Conservation (phyloP, 2,113 vertebrate genomes). For the Menura novaehollandiae region DNA sequence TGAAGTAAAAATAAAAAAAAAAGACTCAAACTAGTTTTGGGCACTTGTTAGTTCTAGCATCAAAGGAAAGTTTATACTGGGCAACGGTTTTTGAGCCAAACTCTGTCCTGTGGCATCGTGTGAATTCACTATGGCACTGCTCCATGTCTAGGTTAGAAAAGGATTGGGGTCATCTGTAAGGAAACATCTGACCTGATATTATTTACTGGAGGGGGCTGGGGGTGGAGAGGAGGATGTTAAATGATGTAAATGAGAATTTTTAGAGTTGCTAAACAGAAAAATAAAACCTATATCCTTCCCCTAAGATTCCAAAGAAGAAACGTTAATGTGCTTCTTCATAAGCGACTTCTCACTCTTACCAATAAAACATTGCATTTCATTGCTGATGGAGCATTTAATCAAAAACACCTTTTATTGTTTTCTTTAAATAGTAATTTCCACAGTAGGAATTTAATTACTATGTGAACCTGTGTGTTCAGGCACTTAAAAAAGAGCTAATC, state of each 20-base stretch:
- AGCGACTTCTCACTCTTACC: background rate
- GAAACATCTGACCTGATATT: background rate
- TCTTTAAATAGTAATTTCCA: slow-evolving; percentile 37
- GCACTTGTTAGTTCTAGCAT: background rate
- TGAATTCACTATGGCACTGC: background rate
- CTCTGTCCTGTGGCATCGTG: background rate
- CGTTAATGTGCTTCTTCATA: background rate
- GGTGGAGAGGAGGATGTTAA: background rate
- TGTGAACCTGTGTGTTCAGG: slow-evolving; percentile 19
- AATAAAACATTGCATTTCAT: background rate
- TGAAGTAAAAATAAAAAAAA: background rate
- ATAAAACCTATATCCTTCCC: background rate
- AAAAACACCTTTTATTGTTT: slow-evolving; percentile 14
- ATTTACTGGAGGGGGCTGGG: background rate
- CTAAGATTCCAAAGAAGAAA: background rate
- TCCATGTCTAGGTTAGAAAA: background rate
- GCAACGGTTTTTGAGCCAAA: background rate
- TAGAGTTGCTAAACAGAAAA: background rate
- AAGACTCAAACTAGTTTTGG: background rate
- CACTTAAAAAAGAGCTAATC: slow-evolving; percentile 16
- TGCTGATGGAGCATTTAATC: slow-evolving; percentile 1
- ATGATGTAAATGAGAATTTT: background rate
- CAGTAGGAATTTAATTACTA: slow-evolving; percentile 37
- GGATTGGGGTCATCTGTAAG: background rate
- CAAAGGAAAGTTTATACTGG: background rate